Evolutionary conservation across 53 echinoderm and acorn worm genomes (phyloP).

Genomic region (Glandiceps talaboti): DNA sequence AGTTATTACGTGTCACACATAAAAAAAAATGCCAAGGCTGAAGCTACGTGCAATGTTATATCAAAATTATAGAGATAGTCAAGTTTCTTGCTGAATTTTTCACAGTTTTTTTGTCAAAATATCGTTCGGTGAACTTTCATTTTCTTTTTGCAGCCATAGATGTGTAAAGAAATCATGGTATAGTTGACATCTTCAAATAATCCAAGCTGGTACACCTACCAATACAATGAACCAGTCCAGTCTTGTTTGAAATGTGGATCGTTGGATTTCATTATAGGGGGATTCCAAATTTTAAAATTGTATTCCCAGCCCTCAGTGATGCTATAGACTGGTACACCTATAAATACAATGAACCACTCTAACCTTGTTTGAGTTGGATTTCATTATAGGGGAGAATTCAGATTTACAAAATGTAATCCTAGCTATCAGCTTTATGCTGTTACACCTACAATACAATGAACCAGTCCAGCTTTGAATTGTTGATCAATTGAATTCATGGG

Average conservation of each 20-base stretch:
- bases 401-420: too few species aligned
- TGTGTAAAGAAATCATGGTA: neutral
- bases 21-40: neutral
- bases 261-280: neutral
- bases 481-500: too few species aligned
- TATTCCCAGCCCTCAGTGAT: too few species aligned
- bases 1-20: too few species aligned
- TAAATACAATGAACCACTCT: neutral
- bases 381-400: neutral
- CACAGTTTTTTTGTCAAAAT: neutral
- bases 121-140: too few species aligned
- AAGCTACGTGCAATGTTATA: neutral
- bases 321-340: neutral
- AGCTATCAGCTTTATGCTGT: too few species aligned
- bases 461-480: too few species aligned
- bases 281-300: too few species aligned
- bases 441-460: neutral
- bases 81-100: neutral
- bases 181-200: neutral
- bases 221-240: neutral
- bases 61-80: too few species aligned
- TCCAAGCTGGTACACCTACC: neutral
- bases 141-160: neutral
- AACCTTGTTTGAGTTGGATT: too few species aligned
- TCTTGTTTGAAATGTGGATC: neutral